A percentile compares a stretch with the other conserved stretches of the same genome.
phyloP scores from a whole-genome alignment of 2,797 vertebrate genomes.

The Otolemur crassicaudatus region DNA sequence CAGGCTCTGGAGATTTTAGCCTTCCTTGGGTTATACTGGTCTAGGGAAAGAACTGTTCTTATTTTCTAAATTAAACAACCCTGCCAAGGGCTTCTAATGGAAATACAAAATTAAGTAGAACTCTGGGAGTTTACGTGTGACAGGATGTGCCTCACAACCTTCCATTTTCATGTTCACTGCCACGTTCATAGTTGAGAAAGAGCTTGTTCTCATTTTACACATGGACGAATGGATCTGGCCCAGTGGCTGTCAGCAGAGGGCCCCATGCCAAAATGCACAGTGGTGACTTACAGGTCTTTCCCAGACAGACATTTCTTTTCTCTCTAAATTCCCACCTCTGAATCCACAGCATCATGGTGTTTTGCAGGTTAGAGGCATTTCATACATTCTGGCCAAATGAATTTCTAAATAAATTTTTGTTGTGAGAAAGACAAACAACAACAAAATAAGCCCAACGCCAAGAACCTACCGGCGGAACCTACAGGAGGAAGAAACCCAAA shows the following conservation, averaged over 20 bases:
- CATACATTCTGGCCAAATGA: slow-evolving; percentile 60
- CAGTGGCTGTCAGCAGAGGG: slow-evolving; percentile 3
- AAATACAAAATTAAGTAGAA: neutral
- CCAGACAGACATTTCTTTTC: neutral
- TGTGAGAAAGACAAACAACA: neutral
- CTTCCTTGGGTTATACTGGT: neutral
- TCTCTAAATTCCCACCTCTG: slow-evolving; percentile 47
- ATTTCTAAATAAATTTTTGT: slow-evolving; percentile 74
- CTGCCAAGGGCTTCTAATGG: neutral
- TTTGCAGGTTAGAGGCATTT: slow-evolving; percentile 51
- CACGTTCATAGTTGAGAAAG: slow-evolving; percentile 34
- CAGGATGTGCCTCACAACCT: neutral
- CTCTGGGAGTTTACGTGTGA: slow-evolving; percentile 17
- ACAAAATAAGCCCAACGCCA: neutral
- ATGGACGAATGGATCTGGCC: neutral
- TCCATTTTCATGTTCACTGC: neutral
- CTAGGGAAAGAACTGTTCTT: neutral
- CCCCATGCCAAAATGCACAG: neutral
- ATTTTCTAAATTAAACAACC: slow-evolving; percentile 34
- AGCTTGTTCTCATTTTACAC: slow-evolving; percentile 67
- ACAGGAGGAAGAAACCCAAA: neutral
- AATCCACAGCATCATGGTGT: neutral
- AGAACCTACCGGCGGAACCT: neutral
- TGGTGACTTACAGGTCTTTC: neutral
- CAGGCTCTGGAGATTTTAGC: neutral